phyloP scores from a whole-genome alignment of 2,888 invertebrate genomes.

The Agonopterix arenella region DNA sequence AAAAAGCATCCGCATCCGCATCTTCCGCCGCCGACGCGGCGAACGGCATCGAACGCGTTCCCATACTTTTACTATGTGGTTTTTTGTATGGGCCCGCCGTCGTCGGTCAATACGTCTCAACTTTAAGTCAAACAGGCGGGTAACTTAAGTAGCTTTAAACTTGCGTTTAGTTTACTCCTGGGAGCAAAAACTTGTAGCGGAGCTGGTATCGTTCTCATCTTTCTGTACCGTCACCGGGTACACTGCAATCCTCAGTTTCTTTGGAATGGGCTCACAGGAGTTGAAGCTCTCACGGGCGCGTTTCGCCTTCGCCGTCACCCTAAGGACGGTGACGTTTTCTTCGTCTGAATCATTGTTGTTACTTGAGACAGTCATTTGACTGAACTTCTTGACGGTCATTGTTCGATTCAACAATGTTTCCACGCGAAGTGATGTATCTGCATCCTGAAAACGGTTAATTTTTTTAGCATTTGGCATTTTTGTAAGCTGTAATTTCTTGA shows the following conservation, averaged over 20 bases:
- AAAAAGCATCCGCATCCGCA: too few species aligned
- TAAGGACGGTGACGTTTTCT: slow-evolving; percentile 29
- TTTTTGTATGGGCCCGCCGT: too few species aligned
- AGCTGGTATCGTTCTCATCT: slow-evolving; percentile 39
- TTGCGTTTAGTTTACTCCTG: slow-evolving; percentile 12
- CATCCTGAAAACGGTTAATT: slow-evolving; percentile 34
- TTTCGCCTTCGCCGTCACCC: slow-evolving; percentile 40
- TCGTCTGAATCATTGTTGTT: slow-evolving; percentile 27
- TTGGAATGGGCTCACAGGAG: slow-evolving; percentile 53
- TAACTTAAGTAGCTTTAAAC: too few species aligned
- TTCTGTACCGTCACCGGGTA: slow-evolving; percentile 15
- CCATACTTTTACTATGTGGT: too few species aligned
- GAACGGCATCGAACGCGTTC: too few species aligned
- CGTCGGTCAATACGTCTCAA: too few species aligned
- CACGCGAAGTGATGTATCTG: slow-evolving; percentile 50
- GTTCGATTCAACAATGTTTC: slow-evolving; percentile 45
- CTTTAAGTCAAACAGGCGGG: background rate
- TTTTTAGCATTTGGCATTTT: background rate
- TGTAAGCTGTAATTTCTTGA: too few species aligned
- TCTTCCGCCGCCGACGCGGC: too few species aligned
- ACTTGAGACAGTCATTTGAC: slow-evolving; percentile 30
- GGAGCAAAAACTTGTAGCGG: slow-evolving; percentile 45
- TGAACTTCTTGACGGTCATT: slow-evolving; percentile 28
- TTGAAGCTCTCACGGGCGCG: slow-evolving; percentile 41
- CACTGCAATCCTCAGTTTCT: slow-evolving; percentile 38